Percentiles rank a stretch among this genome's conserved stretches.
Evolutionary conservation across 2,113 vertebrate species (phyloP).

Genomic region (Pongo abelii): DNA sequence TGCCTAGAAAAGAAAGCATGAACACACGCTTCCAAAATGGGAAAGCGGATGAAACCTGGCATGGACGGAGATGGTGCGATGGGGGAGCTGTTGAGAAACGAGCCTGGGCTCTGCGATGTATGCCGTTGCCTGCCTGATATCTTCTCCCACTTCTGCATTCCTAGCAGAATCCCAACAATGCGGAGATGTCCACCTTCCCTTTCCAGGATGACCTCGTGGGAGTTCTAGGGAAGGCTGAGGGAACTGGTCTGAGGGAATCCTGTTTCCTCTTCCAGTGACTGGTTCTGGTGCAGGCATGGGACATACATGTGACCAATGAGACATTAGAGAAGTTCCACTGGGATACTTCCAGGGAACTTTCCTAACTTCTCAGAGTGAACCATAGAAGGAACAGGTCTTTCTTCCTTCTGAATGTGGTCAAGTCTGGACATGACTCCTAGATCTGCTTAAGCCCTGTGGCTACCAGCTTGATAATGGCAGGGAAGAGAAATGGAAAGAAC

Average conservation of each 20-base stretch:
- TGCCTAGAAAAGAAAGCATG: not conserved
- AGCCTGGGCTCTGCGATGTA: not conserved
- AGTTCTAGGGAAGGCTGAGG: not conserved
- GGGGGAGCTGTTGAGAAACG: not conserved
- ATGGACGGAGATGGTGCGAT: accelerated
- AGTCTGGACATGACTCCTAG: not conserved
- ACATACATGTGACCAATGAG: not conserved
- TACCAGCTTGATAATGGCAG: not conserved
- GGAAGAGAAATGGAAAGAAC: not conserved
- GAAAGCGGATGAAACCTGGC: not conserved
- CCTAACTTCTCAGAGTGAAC: not conserved
- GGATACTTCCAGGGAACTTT: not conserved
- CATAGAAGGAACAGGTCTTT: not conserved
- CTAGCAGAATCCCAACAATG: not conserved
- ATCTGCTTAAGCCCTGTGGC: not conserved
- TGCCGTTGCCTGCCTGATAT: accelerated
- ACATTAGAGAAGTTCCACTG: no score
- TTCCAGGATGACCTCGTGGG: accelerated
- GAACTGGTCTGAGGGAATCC: not conserved
- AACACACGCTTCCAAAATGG: not conserved
- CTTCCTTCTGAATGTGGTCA: not conserved
- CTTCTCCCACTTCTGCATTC: not conserved
- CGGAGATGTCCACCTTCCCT: not conserved
- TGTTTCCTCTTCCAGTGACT: not conserved
- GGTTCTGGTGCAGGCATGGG: not conserved